Base-by-base conservation (phyloP, 2,888 invertebrate species). In the Arge pagana region DNA sequence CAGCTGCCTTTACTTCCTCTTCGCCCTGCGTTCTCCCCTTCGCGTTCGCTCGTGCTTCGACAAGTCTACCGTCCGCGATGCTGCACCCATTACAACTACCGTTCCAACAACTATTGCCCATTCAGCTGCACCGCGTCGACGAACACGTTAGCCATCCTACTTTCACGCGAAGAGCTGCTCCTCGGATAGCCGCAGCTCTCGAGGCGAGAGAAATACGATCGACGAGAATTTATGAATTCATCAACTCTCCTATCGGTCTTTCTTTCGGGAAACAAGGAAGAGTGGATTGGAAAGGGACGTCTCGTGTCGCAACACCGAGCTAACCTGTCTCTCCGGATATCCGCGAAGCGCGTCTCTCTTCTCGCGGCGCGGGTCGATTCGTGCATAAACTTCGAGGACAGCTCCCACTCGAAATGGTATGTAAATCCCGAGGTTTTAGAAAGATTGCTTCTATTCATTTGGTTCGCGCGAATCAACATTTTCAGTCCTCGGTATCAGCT, bases 1-100 rank as follows among this genome's bases (percentile, higher is more conserved):
- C 67, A 66, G 59, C 50, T 54, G 43, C 57, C 49, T 53, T 50
- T 55, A 30, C 28, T 41, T 37, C 48, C 10, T 2, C 37, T 24
- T 35, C 48, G 16, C 21, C 21, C 39, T 31, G 36, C 26, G 36
- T 30, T 19, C 10, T 37, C 26, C n/a, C 10, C 33, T 37, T 40
- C 18, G 31, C 33, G 15, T 28, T 33, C 4, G 13, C 41, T 33
- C 24, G 33, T 35, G 41, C 43, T 30, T 30, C 42, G 24, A 26
- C 48, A 54, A 53, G 49, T 52, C 52, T 36, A 50, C 48, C 52
- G 33, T 33, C 33, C 33, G n/a, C 6, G 2, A 7, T 33, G 2
- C 33, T 33, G n/a, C 28, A 8, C 37, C n/a, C n/a, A n/a, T n/a
- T n/a, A n/a, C n/a, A n/a, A n/a, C n/a, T n/a, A n/a, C n/a, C n/a